These are phyloP conservation scores for Steromphala cineraria DNA, from an alignment of 2,888 invertebrate genomes.

Conservation along the genomic window DNA sequence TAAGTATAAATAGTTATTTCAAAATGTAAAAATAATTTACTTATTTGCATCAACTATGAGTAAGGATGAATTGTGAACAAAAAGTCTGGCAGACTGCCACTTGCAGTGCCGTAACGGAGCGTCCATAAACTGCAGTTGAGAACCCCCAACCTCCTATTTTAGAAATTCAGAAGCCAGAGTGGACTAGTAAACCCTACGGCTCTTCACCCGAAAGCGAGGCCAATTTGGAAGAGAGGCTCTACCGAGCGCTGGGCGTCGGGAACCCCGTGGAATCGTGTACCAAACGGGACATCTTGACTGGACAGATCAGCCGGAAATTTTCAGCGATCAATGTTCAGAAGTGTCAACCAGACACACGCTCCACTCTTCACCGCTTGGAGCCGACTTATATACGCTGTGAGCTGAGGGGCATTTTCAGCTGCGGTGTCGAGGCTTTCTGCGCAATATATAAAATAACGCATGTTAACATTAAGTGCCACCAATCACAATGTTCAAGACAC, in stretches of 20 bases:
- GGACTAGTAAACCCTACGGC: constrained; percentile 49
- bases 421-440: too few relatives aligned
- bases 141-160: constrained; percentile 62
- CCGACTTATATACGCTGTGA: too few relatives aligned
- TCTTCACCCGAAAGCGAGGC: constrained; percentile 23
- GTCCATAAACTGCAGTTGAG: constrained; percentile 52
- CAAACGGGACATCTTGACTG: constrained; percentile 53
- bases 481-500: too few relatives aligned
- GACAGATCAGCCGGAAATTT: constrained; percentile 63
- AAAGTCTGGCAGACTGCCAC: constrained; percentile 57
- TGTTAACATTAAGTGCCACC: too few relatives aligned
- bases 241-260: constrained; percentile 61
- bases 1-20: too few relatives aligned
- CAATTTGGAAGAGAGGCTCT: constrained; percentile 24
- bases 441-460: too few relatives aligned
- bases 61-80: not conserved
- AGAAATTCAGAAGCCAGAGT: constrained; percentile 50
- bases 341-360: constrained; percentile 68
- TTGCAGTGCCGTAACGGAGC: constrained; percentile 57
- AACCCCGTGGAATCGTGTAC: constrained; percentile 42
- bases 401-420: too few relatives aligned
- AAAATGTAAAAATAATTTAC: too few relatives aligned
- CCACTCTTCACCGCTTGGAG: constrained; percentile 27
- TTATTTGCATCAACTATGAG: too few relatives aligned
- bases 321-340: constrained; percentile 69